Percentiles rank a stretch among this genome's conserved stretches.
phyloP scores from a whole-genome alignment of 2,113 vertebrate species.

The Hiodon tergisus region DNA sequence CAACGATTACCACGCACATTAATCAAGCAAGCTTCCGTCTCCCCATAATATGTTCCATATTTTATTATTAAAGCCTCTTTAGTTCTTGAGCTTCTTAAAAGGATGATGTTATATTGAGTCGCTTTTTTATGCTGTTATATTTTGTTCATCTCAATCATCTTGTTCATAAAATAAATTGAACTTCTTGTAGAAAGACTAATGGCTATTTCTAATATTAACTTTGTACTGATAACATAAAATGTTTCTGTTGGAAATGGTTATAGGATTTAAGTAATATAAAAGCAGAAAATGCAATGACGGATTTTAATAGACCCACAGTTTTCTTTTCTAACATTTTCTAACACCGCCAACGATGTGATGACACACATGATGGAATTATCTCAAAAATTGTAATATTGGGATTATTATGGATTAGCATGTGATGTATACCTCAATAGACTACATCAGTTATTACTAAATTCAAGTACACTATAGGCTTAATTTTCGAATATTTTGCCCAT shows the following conservation, averaged over 20 bases:
- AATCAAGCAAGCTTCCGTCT: conserved; percentile 76
- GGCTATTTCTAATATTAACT: neutral
- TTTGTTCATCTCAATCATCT: neutral
- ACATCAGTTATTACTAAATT: too few relatives aligned
- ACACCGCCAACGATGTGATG: too few relatives aligned
- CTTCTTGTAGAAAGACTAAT: neutral
- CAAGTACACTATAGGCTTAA: too few relatives aligned
- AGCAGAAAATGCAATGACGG: neutral
- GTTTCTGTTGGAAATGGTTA: neutral
- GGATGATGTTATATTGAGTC: conserved; percentile 60
- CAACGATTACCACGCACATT: conserved; percentile 71
- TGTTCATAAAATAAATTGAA: neutral
- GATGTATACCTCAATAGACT: too few relatives aligned
- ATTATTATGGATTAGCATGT: too few relatives aligned
- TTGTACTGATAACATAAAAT: neutral
- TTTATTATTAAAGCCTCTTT: conserved; percentile 72
- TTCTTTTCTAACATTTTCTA: too few relatives aligned
- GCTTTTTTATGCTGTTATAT: neutral
- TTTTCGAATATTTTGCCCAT: too few relatives aligned
- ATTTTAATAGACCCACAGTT: too few relatives aligned
- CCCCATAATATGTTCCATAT: conserved; percentile 68
- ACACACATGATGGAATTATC: too few relatives aligned
- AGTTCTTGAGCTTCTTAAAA: conserved; percentile 72
- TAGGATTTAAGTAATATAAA: neutral
- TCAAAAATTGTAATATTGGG: too few relatives aligned